Base-by-base conservation (phyloP, 2,113 vertebrate genomes). In the Chloropsis hardwickii region DNA sequence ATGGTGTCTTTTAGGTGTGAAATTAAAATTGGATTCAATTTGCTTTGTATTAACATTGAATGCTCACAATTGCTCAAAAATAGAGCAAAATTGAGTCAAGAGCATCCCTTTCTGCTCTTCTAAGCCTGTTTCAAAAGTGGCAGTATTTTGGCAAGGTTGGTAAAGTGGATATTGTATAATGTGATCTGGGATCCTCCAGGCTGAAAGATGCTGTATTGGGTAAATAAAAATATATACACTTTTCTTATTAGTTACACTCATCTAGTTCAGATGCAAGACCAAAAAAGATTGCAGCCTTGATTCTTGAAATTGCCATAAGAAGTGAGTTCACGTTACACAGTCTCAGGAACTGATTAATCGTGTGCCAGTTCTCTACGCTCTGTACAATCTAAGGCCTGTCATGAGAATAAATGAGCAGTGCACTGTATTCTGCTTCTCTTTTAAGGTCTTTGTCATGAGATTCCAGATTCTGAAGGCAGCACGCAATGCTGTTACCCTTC, bases 271-370 rank as follows among this genome's bases (percentile, higher is more conserved):
- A 35, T 66, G 44, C 33, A 47, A 54, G 53, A 86, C 73, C 78
- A 88, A 28, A 51, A 37, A 81, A 79, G 67, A 88, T 80, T 92
- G 79, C 77, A 87, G 84, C 67, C 24, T 74, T 50, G 67, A 92
- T 66, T 97, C 88, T 72, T 73, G 84, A 87, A 95, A 88, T 92
- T 94, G 88, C 86, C 48, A 9, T 81, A 84, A 69, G 82, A 84
- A 95, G 84, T 31, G 76, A 78, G 25, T 95, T 94, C 88, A 83
- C 88, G 93, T 95, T 94, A 53, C 93, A 74, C 61, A 65, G 87
- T 97, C 91, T 82, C 86, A 76, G 92, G 89, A 95, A 83, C 94
- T 97, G 97, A 98, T 98, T 96, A 96, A 98, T 98, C 82, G 96
- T 72, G 12, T 97, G 93, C 94, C 87, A 90, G 67, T 92, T 97